phyloP scores from a whole-genome alignment of 2,113 vertebrate genomes.

The Mormyrus iriodes region DNA sequence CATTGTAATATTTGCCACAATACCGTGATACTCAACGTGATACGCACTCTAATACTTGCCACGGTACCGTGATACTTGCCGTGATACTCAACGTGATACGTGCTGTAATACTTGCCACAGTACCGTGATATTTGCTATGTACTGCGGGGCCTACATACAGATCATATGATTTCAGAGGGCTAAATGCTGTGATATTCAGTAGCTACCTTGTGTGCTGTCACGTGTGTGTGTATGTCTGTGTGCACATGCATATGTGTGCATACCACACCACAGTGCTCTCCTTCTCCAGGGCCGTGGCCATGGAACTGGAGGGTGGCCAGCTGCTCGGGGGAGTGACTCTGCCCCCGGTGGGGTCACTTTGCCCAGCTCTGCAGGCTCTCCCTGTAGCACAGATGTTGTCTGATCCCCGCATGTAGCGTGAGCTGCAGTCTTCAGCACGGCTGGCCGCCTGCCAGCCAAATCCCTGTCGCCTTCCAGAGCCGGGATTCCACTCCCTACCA shows the following conservation, averaged over 20 bases:
- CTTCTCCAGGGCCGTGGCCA: not conserved
- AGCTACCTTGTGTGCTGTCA: not conserved
- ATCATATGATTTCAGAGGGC: not conserved
- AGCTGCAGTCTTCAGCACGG: not conserved
- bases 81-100: slow-evolving; percentile 22
- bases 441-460: not conserved
- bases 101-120: not conserved
- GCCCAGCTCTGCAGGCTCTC: not conserved
- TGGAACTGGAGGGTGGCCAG: not conserved
- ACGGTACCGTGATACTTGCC: not conserved
- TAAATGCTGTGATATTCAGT: not conserved
- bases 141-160: not conserved
- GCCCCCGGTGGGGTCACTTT: not conserved
- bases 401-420: not conserved
- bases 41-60: too few relatives aligned
- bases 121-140: not conserved
- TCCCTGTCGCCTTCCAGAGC: not conserved
- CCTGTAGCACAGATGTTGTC: slow-evolving; percentile 2
- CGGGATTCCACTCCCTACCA: not conserved
- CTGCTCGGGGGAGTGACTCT: not conserved
- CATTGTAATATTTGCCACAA: not conserved
- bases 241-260: not conserved
- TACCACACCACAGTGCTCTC: not conserved
- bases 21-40: too few relatives aligned
- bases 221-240: not conserved